Conservation (phyloP, 2,797 vertebrate species). For the Phoeniculus purpureus region DNA sequence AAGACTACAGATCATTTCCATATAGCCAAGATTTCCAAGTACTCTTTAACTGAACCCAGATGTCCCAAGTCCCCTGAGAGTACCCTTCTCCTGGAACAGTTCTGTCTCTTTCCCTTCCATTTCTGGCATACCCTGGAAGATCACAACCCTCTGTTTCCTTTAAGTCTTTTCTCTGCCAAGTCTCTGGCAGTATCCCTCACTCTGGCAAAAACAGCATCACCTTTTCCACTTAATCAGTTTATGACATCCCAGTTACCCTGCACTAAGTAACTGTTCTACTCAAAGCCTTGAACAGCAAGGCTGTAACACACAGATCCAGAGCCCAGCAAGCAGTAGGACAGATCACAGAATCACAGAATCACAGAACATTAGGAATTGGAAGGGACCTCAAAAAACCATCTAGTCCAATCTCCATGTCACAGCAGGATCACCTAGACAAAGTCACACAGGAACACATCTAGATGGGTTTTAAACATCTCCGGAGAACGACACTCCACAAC, state of each 20-base stretch:
- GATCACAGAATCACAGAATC: no score
- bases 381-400: no score
- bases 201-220: background rate
- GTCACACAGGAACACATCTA: no score
- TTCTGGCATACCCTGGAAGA: background rate
- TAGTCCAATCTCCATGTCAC: no score
- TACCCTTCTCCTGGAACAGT: background rate
- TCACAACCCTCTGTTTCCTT: background rate
- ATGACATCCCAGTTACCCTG: no score
- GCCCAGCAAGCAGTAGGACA: no score
- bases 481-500: no score
- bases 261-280: fast-evolving
- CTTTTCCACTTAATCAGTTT: background rate
- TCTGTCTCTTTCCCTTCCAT: background rate
- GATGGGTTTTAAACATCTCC: no score
- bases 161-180: background rate
- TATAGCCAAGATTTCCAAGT: background rate
- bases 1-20: background rate
- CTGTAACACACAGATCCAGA: background rate
- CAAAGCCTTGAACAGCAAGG: background rate
- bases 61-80: background rate
- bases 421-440: no score
- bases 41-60: background rate
- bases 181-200: background rate
- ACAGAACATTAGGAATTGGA: no score